phyloP scores from a whole-genome alignment of 2,888 invertebrate genomes.

The Polydrusus cervinus region DNA sequence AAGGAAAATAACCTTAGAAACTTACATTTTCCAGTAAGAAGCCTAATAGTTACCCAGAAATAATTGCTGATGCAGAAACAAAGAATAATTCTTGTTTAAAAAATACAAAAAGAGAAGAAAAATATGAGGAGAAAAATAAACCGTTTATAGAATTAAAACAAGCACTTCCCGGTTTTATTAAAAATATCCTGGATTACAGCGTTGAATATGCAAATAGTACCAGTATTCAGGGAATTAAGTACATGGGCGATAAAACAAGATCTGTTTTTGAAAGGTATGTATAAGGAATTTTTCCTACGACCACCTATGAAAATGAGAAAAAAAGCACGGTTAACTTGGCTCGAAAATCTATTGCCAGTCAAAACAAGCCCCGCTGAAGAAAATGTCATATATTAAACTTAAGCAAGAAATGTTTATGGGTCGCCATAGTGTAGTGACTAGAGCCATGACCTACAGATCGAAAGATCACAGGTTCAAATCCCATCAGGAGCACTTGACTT shows the following conservation, averaged over 20 bases:
- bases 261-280: constrained; percentile 67
- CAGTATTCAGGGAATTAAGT: constrained; percentile 69
- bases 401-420: no score
- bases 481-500: no score
- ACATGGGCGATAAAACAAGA: constrained; percentile 68
- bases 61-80: neutral
- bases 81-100: neutral
- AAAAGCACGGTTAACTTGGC: no score
- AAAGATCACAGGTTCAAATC: no score
- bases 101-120: neutral
- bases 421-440: no score
- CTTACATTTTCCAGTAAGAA: neutral
- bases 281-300: no score
- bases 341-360: no score
- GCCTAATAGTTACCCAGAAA: neutral
- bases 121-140: constrained; percentile 16
- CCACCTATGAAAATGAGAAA: no score
- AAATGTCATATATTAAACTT: no score
- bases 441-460: no score
- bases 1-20: no score
- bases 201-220: constrained; percentile 66
- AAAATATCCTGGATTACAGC: constrained; percentile 65
- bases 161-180: constrained; percentile 64
- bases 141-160: constrained; percentile 53
- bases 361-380: no score